Evolutionary conservation across 2,888 invertebrate genomes (phyloP).

Genomic region (Clostera curtula): DNA sequence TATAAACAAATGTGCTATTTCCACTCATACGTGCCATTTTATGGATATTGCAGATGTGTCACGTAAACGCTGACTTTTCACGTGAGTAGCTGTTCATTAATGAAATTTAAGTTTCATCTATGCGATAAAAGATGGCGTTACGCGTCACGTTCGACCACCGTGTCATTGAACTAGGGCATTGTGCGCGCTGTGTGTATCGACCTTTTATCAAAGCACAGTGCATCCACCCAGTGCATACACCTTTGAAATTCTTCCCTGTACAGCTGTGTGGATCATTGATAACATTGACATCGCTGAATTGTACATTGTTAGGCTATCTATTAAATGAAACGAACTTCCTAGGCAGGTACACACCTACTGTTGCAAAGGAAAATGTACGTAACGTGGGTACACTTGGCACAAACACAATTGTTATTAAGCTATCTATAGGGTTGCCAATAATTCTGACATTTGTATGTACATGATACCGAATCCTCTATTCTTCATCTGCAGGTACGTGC

Average conservation of each 20-base stretch:
- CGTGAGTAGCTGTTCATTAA: constrained; percentile 49
- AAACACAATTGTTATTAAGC: too few species aligned
- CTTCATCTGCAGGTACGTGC: too few species aligned
- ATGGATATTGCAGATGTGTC: constrained; percentile 34
- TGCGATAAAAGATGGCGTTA: constrained; percentile 60
- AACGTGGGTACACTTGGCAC: too few species aligned
- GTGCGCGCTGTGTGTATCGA: constrained; percentile 32
- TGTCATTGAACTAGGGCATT: constrained; percentile 58
- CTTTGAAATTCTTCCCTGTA: too few species aligned
- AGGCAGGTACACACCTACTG: background rate
- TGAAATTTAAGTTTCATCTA: constrained; percentile 30
- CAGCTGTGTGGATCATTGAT: too few species aligned
- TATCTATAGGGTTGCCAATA: too few species aligned
- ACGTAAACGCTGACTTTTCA: constrained; percentile 37
- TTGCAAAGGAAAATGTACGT: too few species aligned
- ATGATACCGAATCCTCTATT: too few species aligned
- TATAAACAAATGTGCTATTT: constrained; percentile 46
- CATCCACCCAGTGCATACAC: too few species aligned
- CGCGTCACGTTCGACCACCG: constrained; percentile 31
- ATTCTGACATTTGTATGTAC: too few species aligned
- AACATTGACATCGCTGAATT: too few species aligned
- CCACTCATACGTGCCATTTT: constrained; percentile 35
- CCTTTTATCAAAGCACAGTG: constrained; percentile 32
- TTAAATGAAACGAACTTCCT: constrained; percentile 5
- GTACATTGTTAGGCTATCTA: too few species aligned